Percentiles rank a stretch among this genome's conserved stretches.
Conservation (phyloP, 2,888 invertebrate species). For the Eupithecia pulchellata region DNA sequence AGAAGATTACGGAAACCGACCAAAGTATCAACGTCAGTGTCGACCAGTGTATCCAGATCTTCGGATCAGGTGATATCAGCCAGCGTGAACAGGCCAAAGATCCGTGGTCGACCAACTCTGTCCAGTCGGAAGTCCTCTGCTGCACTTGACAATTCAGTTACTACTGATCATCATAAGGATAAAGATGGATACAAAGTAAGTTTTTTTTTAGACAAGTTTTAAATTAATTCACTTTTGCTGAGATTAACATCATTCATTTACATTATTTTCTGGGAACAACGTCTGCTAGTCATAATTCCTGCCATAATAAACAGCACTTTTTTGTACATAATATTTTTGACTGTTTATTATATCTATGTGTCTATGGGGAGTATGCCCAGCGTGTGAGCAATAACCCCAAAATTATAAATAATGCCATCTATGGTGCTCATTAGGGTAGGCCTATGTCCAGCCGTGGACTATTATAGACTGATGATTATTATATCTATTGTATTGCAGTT, state of each 20-base stretch:
- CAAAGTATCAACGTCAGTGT: constrained; percentile 85
- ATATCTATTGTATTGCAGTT: not conserved
- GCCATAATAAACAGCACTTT: not conserved
- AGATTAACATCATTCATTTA: not conserved
- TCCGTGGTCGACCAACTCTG: constrained; percentile 85
- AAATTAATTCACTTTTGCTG: not conserved
- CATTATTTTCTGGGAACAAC: not conserved
- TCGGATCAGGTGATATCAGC: constrained; percentile 81
- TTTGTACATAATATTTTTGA: too few relatives aligned
- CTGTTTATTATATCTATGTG: too few relatives aligned
- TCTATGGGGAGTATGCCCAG: too few relatives aligned
- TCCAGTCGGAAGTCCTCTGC: constrained; percentile 85
- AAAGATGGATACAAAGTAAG: constrained; percentile 89
- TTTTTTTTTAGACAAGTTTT: not conserved
- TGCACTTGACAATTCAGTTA: constrained; percentile 83
- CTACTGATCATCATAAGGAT: constrained; percentile 86
- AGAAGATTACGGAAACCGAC: constrained; percentile 89
- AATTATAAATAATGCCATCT: too few relatives aligned
- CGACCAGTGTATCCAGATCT: constrained; percentile 87
- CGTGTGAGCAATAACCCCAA: too few relatives aligned
- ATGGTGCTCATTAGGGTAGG: too few relatives aligned
- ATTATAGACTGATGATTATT: too few relatives aligned
- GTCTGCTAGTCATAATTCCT: not conserved
- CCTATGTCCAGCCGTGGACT: too few relatives aligned
- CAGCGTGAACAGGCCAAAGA: constrained; percentile 88